Evolutionary conservation across 2,113 vertebrate species (phyloP).

Genomic region (Poeciliopsis occidentalis): DNA sequence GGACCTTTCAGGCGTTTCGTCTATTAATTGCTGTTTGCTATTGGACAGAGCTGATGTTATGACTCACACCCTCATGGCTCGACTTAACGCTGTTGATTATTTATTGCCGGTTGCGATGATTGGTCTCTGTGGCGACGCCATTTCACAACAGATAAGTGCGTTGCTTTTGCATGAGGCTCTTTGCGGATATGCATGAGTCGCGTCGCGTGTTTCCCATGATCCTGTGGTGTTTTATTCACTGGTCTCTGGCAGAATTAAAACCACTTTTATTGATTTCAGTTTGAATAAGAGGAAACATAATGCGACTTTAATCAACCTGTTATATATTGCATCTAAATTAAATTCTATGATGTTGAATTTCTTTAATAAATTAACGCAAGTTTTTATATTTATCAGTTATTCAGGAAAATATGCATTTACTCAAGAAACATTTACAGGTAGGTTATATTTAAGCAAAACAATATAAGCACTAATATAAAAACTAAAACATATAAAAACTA

Average conservation of each 20-base stretch:
- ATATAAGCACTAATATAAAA: not conserved
- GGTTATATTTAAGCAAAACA: too few relatives aligned
- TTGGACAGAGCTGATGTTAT: constrained; percentile 38
- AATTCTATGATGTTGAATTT: not conserved
- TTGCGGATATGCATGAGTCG: constrained; percentile 40
- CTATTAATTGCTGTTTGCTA: constrained; percentile 21
- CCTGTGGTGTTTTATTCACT: not conserved
- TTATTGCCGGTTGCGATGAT: constrained; percentile 62
- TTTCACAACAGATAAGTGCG: constrained; percentile 61
- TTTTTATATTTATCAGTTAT: not conserved
- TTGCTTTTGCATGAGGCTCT: constrained; percentile 36
- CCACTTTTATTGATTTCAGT: not conserved
- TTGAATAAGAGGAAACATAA: not conserved
- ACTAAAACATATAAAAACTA: not conserved
- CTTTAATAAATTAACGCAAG: not conserved
- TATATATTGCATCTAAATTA: not conserved
- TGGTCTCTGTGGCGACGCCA: constrained; percentile 75
- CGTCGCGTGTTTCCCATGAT: constrained; percentile 29
- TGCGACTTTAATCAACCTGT: not conserved
- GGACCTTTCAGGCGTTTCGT: not conserved
- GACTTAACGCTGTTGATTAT: constrained; percentile 58
- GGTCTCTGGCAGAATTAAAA: not conserved
- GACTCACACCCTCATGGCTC: constrained; percentile 59
- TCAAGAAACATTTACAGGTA: not conserved
- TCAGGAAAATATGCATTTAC: not conserved